phyloP scores from a whole-genome alignment of 2,888 invertebrate genomes.

The Hemistola chrysoprasaria region DNA sequence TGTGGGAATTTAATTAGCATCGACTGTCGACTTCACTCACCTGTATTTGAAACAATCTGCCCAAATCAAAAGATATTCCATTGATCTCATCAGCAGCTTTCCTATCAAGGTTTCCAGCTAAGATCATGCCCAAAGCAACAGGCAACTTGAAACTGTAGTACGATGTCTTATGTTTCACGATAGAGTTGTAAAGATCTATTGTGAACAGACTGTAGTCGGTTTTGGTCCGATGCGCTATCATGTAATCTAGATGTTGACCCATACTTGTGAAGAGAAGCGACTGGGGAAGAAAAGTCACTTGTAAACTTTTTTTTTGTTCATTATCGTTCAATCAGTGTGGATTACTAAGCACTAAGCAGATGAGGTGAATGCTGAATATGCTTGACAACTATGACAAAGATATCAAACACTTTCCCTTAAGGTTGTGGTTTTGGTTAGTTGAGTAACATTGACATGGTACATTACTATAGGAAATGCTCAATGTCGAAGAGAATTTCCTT shows the following conservation, averaged over 20 bases:
- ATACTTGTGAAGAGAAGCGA: slow-evolving; percentile 84
- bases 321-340: too few species aligned
- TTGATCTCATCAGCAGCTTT: slow-evolving; percentile 88
- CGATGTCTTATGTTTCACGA: slow-evolving; percentile 94
- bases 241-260: slow-evolving; percentile 91
- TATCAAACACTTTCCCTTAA: too few species aligned
- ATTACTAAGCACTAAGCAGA: too few species aligned
- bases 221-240: slow-evolving; percentile 75
- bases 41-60: slow-evolving; percentile 95
- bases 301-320: too few species aligned
- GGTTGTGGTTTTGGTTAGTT: too few species aligned
- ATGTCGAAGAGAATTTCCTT: too few species aligned
- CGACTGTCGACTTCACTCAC: too few species aligned
- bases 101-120: slow-evolving; percentile 86
- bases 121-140: slow-evolving; percentile 90
- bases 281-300: slow-evolving; percentile 34
- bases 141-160: slow-evolving; percentile 96
- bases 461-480: too few species aligned
- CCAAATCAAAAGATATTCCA: slow-evolving; percentile 92
- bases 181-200: slow-evolving; percentile 90
- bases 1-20: too few species aligned
- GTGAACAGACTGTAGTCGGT: slow-evolving; percentile 83
- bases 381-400: too few species aligned
- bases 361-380: too few species aligned
- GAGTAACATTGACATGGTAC: too few species aligned